Conservation (phyloP, 2,888 invertebrate genomes). For the Sinohyriopsis cumingii region DNA sequence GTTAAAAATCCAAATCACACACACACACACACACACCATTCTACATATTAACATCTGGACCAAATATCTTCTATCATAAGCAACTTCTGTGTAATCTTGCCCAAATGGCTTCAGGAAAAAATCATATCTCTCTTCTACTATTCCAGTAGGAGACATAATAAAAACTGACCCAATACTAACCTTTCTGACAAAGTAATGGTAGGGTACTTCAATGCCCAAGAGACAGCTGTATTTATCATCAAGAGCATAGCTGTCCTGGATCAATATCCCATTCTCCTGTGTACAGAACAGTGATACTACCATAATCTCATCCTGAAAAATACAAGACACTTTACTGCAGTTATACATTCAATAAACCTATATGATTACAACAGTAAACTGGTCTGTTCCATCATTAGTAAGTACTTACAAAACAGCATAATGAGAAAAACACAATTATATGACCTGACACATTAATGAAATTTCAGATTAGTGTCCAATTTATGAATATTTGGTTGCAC, state of each 20-base stretch:
- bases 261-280: constrained; percentile 79
- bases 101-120: not conserved
- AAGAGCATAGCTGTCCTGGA: constrained; percentile 78
- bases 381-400: no score
- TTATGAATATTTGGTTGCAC: no score
- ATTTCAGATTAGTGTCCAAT: no score
- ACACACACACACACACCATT: no score
- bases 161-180: constrained; percentile 43
- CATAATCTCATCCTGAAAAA: constrained; percentile 67
- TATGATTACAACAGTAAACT: no score
- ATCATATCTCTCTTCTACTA: not conserved
- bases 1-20: no score
- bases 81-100: not conserved
- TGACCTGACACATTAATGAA: no score
- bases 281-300: constrained; percentile 82
- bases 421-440: no score
- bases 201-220: constrained; percentile 76
- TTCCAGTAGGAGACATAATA: not conserved
- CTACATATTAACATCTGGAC: no score
- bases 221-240: constrained; percentile 71
- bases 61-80: not conserved
- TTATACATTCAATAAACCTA: not conserved
- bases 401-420: no score
- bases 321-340: not conserved
- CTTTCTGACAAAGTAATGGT: constrained; percentile 74